Base-by-base conservation (phyloP, 1,140 invertebrate genomes). In the Cephus cinctus region DNA sequence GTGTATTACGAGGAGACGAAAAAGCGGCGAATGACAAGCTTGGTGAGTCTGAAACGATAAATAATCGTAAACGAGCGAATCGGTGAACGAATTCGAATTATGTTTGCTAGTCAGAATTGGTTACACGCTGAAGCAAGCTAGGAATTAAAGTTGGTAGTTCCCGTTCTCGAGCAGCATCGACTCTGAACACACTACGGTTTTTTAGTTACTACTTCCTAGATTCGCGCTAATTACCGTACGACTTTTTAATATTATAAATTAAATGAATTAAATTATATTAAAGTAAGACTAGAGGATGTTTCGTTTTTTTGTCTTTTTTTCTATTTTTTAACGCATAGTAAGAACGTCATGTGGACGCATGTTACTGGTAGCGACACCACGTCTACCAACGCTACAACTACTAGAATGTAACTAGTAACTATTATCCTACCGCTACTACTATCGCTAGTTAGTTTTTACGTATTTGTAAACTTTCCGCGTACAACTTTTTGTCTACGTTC, bases 61-160 rank as follows among this genome's bases (percentile, higher is more conserved):
- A n/a, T n/a, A n/a, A n/a, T n/a, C n/a, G n/a, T n/a, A n/a, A 53
- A 47, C 36, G 20, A 41, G 51, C 43, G 41, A 54, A 65, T 69
- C 60, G 62, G 53, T 59, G 68, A 50, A 47, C 53, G 55, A 63
- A 50, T 60, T 60, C 63, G 57, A 57, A 62, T 71, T 70, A 72
- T 61, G 70, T 72, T 75, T 75, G 66, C 67, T 76, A 75, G 72
- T 76, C 71, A 75, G 69, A 75, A 75, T 76, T 73, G 69, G 69
- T 69, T 70, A 65, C 59, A 58, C 41, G 53, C 59, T 49, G 51
- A 63, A 61, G 52, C 54, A 65, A 54, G 43, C 53, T 61, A 65
- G 39, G 46, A 49, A 61, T 12, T 19, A 20, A 20, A 20, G 1
- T 34, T 36, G 18, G 15, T 19, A 19, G 9, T 14, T 19, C 6